Conservation (phyloP, 2,113 vertebrate genomes). For the Arizona elegans region DNA sequence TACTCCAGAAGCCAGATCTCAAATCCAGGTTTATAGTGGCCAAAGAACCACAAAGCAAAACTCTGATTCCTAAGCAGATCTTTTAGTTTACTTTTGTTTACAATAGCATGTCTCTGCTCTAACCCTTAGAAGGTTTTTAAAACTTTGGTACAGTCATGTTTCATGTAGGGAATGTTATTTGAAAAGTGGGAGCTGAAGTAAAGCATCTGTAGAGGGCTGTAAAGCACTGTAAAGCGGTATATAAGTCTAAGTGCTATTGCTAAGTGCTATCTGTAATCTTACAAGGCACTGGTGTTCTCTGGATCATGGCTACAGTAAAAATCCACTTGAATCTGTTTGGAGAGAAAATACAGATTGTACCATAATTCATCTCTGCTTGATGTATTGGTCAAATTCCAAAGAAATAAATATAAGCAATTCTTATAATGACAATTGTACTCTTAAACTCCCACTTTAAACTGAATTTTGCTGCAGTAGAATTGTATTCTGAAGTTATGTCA, state of each 20-base stretch:
- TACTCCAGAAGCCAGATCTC: background rate
- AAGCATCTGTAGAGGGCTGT: background rate
- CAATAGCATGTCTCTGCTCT: background rate
- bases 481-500: background rate
- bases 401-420: background rate
- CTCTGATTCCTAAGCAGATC: background rate
- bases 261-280: background rate
- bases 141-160: background rate
- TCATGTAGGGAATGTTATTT: background rate
- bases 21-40: background rate
- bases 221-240: no score
- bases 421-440: conserved; percentile 7
- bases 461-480: background rate
- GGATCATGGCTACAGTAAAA: background rate
- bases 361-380: background rate
- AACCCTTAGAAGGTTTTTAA: background rate
- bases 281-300: background rate
- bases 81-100: background rate
- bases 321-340: background rate
- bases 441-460: conserved; percentile 9
- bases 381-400: conserved; percentile 16
- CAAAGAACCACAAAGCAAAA: background rate
- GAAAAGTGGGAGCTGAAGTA: background rate
- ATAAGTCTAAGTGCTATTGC: no score
- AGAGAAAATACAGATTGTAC: conserved; percentile 13